Base-by-base conservation (phyloP, 1,140 invertebrate species). In the Venustaconcha ellipsiformis region DNA sequence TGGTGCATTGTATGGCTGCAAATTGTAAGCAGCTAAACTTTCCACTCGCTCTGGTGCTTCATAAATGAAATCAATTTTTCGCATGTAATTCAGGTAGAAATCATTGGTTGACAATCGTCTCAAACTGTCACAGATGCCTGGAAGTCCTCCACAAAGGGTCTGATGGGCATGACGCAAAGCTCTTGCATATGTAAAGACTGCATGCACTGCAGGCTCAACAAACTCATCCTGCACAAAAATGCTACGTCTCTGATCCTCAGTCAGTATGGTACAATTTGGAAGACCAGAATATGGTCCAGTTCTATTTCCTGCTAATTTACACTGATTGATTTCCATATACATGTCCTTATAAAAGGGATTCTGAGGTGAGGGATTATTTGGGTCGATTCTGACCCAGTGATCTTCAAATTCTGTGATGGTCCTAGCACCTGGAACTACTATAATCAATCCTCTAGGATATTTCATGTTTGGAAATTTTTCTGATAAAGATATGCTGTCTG, bases 291-390 rank as follows among this genome's bases (percentile, higher is more conserved):
- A 78, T 6, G 68, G 56, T 2, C 80, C 74, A n/a, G 67, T 64
- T 13, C 76, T 70, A 20, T 66, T 72, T 15, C 79, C 72, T 18
- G 81, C 55, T 59, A 83, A 56, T 67, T 78, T 70, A 73, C 88
- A 89, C 18, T 82, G 68, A 59, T 83, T 70, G 56, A 80, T 78
- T 23, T 79, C 82, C 84, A 86, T 85, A 70, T 88, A 91, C 83
- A 88, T 89, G 58, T 88, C 85, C 23, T 80, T 71, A 68, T 88
- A 90, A 90, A 89, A 91, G 0, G 87, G 87, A 70, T 89, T 89
- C 57, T 89, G 84, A 14, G 76, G 0, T 15, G 83, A 83, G 0
- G 81, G 83, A 48, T 78, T 80, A n/a, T 80, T 81, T 48, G 81
- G 79, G 26, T 91, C 85, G 30, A 88, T 82, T 57, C 90, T 79